Evolutionary conservation across 2,797 vertebrate species (phyloP).

Genomic region (Danio jaintianensis): DNA sequence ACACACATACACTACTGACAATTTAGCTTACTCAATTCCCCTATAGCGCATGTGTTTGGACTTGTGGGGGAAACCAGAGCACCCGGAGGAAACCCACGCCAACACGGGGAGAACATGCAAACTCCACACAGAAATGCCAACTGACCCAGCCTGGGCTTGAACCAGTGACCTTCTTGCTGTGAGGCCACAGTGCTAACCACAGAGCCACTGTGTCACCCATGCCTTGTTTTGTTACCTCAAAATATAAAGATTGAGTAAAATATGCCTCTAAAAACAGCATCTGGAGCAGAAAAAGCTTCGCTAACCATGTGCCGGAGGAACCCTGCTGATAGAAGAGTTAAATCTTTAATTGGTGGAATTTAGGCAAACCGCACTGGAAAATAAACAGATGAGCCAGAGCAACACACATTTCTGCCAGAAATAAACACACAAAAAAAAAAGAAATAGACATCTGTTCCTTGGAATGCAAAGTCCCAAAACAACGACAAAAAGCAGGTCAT

Average conservation of each 20-base stretch:
- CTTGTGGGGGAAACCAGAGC: too few relatives aligned
- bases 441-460: slow-evolving; percentile 80
- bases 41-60: too few relatives aligned
- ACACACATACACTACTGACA: too few relatives aligned
- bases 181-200: too few relatives aligned
- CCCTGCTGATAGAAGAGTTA: slow-evolving; percentile 61
- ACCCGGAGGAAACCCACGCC: too few relatives aligned
- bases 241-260: neutral
- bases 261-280: neutral
- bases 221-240: neutral
- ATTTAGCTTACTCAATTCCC: too few relatives aligned
- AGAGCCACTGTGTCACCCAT: too few relatives aligned
- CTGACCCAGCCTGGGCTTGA: too few relatives aligned
- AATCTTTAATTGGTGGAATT: slow-evolving; percentile 80
- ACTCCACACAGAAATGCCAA: too few relatives aligned
- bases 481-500: slow-evolving; percentile 76
- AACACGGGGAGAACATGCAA: too few relatives aligned
- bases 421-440: slow-evolving; percentile 80
- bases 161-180: too few relatives aligned
- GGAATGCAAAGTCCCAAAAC: slow-evolving; percentile 72
- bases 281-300: neutral
- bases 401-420: slow-evolving; percentile 71
- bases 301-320: slow-evolving; percentile 1
- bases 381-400: slow-evolving; percentile 66
- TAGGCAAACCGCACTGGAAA: slow-evolving; percentile 77